A percentile compares a stretch with the other conserved stretches of the same genome.
Evolutionary conservation across 2,797 vertebrate species (phyloP).

Genomic region (Varecia variegata): DNA sequence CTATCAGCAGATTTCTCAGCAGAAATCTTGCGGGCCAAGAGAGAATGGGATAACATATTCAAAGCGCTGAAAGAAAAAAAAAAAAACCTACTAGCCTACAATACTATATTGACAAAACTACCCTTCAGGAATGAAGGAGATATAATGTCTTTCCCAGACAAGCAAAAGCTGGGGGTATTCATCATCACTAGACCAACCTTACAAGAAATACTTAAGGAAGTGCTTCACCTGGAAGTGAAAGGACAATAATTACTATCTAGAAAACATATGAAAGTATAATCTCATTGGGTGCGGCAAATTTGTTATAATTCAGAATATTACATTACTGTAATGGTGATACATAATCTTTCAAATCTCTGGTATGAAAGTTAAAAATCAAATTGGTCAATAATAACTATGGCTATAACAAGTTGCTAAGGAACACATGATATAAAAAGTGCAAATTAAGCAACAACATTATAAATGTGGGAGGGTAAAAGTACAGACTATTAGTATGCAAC

Average conservation of each 20-base stretch:
- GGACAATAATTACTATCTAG: background rate
- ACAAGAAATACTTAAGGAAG: background rate
- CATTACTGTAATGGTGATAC: background rate
- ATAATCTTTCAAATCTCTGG: background rate
- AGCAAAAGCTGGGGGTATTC: background rate
- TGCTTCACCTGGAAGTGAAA: background rate
- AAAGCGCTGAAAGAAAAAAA: background rate
- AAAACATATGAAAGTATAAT: background rate
- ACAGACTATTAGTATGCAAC: background rate
- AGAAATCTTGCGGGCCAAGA: background rate
- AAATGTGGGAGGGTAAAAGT: background rate
- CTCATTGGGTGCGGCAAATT: background rate
- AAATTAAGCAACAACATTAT: background rate
- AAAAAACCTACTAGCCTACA: background rate
- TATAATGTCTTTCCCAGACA: background rate
- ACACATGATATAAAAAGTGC: background rate
- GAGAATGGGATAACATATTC: background rate
- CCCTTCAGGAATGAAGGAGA: background rate
- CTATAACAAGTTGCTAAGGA: background rate
- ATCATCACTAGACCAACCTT: background rate
- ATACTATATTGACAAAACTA: background rate
- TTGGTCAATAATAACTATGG: background rate
- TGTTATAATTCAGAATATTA: background rate
- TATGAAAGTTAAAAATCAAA: background rate
- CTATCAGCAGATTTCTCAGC: background rate